Evolutionary conservation across 2,113 vertebrate genomes (phyloP), one percentile per base, ranked within the genome.

Genomic region (Condylura cristata): DNA sequence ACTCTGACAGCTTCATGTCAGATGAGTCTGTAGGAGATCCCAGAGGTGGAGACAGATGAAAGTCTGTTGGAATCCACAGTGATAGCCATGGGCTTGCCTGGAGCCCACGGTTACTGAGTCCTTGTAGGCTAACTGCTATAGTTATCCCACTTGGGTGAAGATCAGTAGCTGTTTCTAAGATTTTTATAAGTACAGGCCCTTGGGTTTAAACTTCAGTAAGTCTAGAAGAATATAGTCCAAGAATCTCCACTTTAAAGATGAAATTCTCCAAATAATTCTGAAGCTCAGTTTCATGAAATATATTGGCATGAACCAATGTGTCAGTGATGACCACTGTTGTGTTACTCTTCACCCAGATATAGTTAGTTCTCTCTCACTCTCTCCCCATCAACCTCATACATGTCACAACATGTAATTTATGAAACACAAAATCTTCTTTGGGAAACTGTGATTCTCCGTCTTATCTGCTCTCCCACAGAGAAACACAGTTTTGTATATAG

Each of bases 401-500:
- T 3, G 1, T 22, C 48, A 22, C 2, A 28, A 1, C 8, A 32
- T 0, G 0, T 34, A 26, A 68, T 65, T 58, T 20, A 48, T 7
- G 4, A 16, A 5, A 51, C 5, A 7, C 2, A 4, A 0, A 0
- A 3, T 32, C 16, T 68, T 58, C 44, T 8, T 1, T 13, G 7
- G 6, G 12, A 8, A 1, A 2, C n/a, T 86, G 6, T 34, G 41
- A 16, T 8, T 16, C 20, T 46, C 0, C 2, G 0, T 20, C 58
- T 26, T 17, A 17, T 78, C 58, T 5, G 6, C 0, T 1, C 1
- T 16, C 24, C 24, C 32, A 20, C 48, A 56, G 53, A 63, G n/a
- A 51, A 80, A 34, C 39, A 66, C 5, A 24, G 2, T 3, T 41
- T 60, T 39, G 8, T n/a, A n/a, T n/a, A n/a, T n/a, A n/a, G n/a